Base-by-base conservation (phyloP, 2,113 vertebrate species). In the Leptodactylus fuscus region DNA sequence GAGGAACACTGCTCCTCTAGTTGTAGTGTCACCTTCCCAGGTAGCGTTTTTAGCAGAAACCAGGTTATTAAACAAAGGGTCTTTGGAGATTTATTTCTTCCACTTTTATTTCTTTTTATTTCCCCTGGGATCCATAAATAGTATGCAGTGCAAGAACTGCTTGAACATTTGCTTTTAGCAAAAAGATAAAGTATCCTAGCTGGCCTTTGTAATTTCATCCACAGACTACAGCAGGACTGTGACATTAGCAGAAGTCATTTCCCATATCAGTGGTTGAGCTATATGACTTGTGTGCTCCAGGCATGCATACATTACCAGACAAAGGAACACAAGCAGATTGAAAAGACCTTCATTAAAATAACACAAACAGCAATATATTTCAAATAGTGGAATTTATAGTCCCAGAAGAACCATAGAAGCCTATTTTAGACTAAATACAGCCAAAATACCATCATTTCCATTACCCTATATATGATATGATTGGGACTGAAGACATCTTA, bases 151-250 rank as follows among this genome's bases (percentile, higher is more conserved):
- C 69, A 82, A 55, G 81, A 34, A 73, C 49, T 55, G 48, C 29
- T 34, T 81, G 67, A 53, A 71, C 81, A 82, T 82, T 82, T 82
- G 69, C 49, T 82, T 82, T 70, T 82, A 82, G 81, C 81, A 51
- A 71, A 82, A 82, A 70, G 62, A 53, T 82, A 58, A 51, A 41
- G 48, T 82, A 82, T 82, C 65, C 67, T 71, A 55, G 67, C 81
- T 73, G 49, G 34, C 36, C 48, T 55, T 86, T 67, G 20, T 75
- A 78, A 88, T 55, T 85, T 81, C 27, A 0, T 0, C 55, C 65
- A 78, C n/a, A 77, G 75, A 81, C 81, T 65, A 3, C 44, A 81
- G 0, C 0, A 13, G 0, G 71, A 22, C 44, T n/a, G 55, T 70
- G 13, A 38, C 60, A 36, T 36, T 44, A 20, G 11, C 7, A 10